These are phyloP conservation scores for Atherinomorus stipes DNA, from an alignment of 2,113 vertebrate species.

Conservation along the genomic window DNA sequence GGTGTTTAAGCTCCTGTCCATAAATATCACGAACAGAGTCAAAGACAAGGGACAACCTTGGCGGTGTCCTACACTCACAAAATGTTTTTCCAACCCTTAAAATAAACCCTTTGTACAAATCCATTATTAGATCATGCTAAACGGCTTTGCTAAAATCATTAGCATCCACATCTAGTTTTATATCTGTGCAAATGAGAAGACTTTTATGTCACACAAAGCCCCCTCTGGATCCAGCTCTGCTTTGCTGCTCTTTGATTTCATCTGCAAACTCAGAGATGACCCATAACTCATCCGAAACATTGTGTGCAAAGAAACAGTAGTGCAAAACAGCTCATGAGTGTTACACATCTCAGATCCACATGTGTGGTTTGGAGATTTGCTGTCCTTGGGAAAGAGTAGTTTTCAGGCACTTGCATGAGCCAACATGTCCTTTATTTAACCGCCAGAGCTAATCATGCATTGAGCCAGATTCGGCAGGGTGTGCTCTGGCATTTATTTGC, in stretches of 20 bases:
- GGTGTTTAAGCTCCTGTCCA: too few species aligned
- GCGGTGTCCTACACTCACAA: too few species aligned
- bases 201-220: constrained; percentile 29
- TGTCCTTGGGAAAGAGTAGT: constrained; percentile 52
- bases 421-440: constrained; percentile 57
- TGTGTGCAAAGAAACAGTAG: constrained; percentile 62
- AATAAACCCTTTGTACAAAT: too few species aligned
- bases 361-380: constrained; percentile 47
- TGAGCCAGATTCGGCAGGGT: constrained; percentile 61
- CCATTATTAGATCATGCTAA: neutral
- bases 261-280: constrained; percentile 32
- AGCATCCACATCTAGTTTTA: constrained; percentile 7
- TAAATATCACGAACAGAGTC: too few species aligned
- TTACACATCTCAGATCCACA: constrained; percentile 50
- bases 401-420: constrained; percentile 49
- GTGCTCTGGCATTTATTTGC: constrained; percentile 71
- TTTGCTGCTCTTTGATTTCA: constrained; percentile 37
- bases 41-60: too few species aligned
- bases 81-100: too few species aligned
- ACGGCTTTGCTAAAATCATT: neutral
- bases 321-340: constrained; percentile 45
- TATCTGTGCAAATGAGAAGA: neutral
- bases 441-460: constrained; percentile 62
- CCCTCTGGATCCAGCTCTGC: constrained; percentile 18
- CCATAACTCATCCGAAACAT: constrained; percentile 56